phyloP scores from a whole-genome alignment of 2,113 vertebrate genomes.

The Eclectus roratus region DNA sequence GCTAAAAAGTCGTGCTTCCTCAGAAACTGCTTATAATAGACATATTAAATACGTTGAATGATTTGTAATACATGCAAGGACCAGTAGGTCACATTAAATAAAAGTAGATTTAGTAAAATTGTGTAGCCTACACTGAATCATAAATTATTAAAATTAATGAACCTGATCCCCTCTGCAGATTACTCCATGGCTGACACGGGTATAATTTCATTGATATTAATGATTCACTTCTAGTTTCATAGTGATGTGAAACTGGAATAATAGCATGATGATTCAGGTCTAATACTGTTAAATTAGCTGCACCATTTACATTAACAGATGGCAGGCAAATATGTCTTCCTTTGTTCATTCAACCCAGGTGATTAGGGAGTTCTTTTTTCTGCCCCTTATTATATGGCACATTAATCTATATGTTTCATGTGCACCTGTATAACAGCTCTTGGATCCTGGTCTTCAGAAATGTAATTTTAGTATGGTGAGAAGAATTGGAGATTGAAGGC shows the following conservation, averaged over 20 bases:
- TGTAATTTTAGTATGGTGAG: background rate
- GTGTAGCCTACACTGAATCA: slow-evolving; percentile 20
- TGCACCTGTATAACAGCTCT: background rate
- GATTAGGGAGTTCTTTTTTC: slow-evolving; percentile 42
- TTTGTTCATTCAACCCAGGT: slow-evolving; percentile 14
- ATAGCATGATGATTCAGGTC: slow-evolving; percentile 51
- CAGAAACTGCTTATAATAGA: background rate
- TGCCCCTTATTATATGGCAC: slow-evolving; percentile 10
- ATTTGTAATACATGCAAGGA: slow-evolving; percentile 19
- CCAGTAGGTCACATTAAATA: slow-evolving; percentile 44
- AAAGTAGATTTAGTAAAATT: slow-evolving; percentile 54
- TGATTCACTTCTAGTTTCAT: slow-evolving; percentile 61
- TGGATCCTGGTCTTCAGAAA: background rate
- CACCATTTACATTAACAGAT: slow-evolving; percentile 65
- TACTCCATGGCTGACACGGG: slow-evolving; percentile 20
- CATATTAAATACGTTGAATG: background rate
- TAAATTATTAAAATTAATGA: slow-evolving; percentile 69
- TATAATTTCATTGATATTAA: slow-evolving; percentile 66
- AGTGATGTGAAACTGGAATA: slow-evolving; percentile 56
- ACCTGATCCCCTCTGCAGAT: slow-evolving; percentile 49
- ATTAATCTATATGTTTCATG: slow-evolving; percentile 45
- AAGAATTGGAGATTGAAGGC: background rate
- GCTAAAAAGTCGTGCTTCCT: background rate
- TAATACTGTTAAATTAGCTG: slow-evolving; percentile 61
- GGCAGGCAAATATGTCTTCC: slow-evolving; percentile 61